Evolutionary conservation across 2,113 vertebrate genomes (phyloP), one percentile per base, ranked within the genome.

Genomic region (Gopherus evgoodei): DNA sequence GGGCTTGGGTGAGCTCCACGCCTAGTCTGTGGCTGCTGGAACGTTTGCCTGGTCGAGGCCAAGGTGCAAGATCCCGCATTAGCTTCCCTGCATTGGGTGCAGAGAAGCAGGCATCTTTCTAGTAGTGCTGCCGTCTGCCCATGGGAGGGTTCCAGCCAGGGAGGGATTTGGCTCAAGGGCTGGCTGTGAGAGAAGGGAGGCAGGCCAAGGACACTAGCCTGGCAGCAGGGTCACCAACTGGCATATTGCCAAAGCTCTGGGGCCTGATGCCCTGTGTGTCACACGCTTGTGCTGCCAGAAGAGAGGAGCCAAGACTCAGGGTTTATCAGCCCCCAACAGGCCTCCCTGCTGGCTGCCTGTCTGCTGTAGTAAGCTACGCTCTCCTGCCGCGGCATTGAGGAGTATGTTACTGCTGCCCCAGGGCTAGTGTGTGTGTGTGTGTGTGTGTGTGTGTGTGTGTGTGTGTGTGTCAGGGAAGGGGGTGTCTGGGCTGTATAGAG

Each of bases 311-410:
- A 95, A 86, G 94, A 85, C 65, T 88, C 44, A 12, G 3, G 84
- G 1, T 76, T 96, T 96, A 96, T 93, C 93, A 81, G 88, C 9
- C 82, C 86, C 79, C 25, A 82, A 11, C 94, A 94, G 91, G 95
- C 84, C 93, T 91, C 90, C 92, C 91, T 81, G 76, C 88, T 95
- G 96, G 92, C 95, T 92, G 87, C 93, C 85, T 81, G 89, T 92
- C 86, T 81, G 91, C 35, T 94, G 88, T 65, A 93, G 65, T 0
- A 35, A 84, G 85, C 83, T 50, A 0, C 0, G 0, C 49, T 89
- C 83, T 47, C 35, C 92, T 1, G 59, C 91, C 87, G 94, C 8
- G 6, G 94, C 79, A 86, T 92, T 0, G 1, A 27, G 57, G 91
- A 82, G 90, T 81, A 44, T 1, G 12, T 24, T 35, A 0, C 80